Evolutionary conservation across 92 coral and sea anemone genomes (phyloP).

Genomic region (Porites rus): DNA sequence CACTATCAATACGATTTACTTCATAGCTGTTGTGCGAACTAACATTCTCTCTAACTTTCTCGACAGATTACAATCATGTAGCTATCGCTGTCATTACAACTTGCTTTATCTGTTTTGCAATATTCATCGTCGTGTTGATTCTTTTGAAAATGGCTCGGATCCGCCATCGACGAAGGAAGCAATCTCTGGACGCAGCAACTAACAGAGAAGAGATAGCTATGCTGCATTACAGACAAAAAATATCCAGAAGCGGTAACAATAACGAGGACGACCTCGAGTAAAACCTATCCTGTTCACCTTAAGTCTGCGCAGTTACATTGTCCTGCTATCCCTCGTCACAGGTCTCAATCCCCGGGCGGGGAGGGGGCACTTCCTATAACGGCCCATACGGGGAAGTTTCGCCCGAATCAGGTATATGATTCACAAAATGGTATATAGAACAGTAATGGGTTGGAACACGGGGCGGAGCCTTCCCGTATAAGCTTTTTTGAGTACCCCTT

Average conservation of each 20-base stretch:
- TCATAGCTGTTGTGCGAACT: not conserved
- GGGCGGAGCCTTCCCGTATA: too few relatives aligned
- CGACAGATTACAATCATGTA: constrained; percentile 3
- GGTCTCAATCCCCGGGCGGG: too few relatives aligned
- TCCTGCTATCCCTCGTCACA: too few relatives aligned
- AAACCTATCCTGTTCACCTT: too few relatives aligned
- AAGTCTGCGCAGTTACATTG: too few relatives aligned
- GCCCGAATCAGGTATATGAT: too few relatives aligned
- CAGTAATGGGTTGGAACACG: too few relatives aligned
- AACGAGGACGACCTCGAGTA: constrained; percentile 35
- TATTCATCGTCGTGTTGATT: constrained; percentile 38
- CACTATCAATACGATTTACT: too few relatives aligned
- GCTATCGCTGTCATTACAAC: constrained; percentile 38
- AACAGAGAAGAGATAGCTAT: constrained; percentile 46
- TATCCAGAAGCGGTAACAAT: constrained; percentile 29
- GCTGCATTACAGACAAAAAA: constrained; percentile 40
- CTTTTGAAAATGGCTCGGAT: constrained; percentile 37
- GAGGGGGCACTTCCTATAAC: too few relatives aligned
- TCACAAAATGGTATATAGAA: too few relatives aligned
- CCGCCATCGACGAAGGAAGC: constrained; percentile 20
- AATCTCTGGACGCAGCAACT: not conserved
- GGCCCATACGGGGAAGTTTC: too few relatives aligned
- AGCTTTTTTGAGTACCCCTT: too few relatives aligned
- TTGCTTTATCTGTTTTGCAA: constrained; percentile 40
- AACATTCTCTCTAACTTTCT: not conserved